Percentiles rank a stretch among this genome's conserved stretches.
Evolutionary conservation across 2,888 invertebrate genomes (phyloP).

Genomic region (Plagodis dolabraria): DNA sequence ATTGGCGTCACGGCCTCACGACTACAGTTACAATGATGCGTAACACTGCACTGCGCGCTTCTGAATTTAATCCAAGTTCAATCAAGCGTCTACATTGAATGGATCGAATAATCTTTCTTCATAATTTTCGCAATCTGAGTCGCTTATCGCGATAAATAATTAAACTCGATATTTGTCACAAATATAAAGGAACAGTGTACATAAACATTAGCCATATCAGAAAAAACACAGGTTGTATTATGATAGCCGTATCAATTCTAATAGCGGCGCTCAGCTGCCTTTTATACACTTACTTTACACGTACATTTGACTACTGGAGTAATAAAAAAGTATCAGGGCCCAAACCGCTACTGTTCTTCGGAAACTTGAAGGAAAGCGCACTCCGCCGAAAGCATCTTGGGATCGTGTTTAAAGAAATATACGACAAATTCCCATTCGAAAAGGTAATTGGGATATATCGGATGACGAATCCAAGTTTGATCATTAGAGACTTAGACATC

Average conservation of each 20-base stretch:
- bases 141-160: no score
- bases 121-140: no score
- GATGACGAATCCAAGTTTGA: slow-evolving; percentile 51
- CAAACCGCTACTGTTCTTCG: slow-evolving; percentile 47
- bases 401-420: slow-evolving; percentile 48
- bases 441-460: slow-evolving; percentile 58
- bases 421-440: slow-evolving; percentile 56
- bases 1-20: no score
- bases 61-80: no score
- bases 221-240: slow-evolving; percentile 14
- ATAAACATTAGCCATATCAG: background rate
- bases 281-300: slow-evolving; percentile 43
- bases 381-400: slow-evolving; percentile 45
- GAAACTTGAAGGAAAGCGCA: slow-evolving; percentile 45
- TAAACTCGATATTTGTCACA: background rate
- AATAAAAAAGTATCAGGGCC: slow-evolving; percentile 53
- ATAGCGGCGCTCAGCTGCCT: slow-evolving; percentile 16
- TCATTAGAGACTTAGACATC: slow-evolving; percentile 59
- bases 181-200: slow-evolving; percentile 23
- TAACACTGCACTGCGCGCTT: no score
- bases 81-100: no score
- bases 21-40: no score
- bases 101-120: no score
- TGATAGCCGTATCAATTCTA: slow-evolving; percentile 18
- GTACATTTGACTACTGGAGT: slow-evolving; percentile 48